These are phyloP conservation scores for Lucilia cuprina DNA, from an alignment of 1,140 invertebrate genomes.

Conservation along the genomic window DNA sequence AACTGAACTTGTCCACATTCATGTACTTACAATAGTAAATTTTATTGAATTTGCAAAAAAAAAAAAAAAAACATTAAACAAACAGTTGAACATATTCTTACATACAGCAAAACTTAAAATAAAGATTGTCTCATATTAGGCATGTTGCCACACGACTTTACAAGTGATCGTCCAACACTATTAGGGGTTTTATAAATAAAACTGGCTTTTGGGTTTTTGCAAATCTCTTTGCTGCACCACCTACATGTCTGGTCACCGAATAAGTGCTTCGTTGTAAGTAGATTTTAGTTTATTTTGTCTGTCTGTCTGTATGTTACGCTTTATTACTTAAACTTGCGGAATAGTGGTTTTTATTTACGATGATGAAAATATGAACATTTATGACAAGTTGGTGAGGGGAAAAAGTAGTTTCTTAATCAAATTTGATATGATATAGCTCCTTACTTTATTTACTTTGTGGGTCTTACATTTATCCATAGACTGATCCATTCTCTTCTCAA, in stretches of 20 bases:
- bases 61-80: neutral
- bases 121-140: constrained; percentile 33
- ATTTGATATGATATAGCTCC: no score
- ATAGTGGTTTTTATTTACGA: neutral
- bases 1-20: constrained; percentile 29
- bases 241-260: neutral
- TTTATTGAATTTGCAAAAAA: constrained; percentile 17
- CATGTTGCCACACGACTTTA: constrained; percentile 34
- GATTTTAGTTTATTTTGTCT: neutral
- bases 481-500: no score
- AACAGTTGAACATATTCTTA: neutral
- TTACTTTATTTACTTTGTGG: neutral
- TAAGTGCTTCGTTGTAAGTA: no score
- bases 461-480: no score
- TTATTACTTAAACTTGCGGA: neutral
- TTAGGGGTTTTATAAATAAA: neutral
- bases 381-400: neutral
- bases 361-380: neutral
- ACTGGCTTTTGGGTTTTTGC: no score
- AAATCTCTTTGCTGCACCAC: neutral
- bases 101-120: neutral
- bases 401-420: neutral
- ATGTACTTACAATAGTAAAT: constrained; percentile 24
- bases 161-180: constrained; percentile 33
- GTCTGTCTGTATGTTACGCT: neutral